phyloP scores from a whole-genome alignment of 2,888 invertebrate genomes.

The Ernsta delagoae region DNA sequence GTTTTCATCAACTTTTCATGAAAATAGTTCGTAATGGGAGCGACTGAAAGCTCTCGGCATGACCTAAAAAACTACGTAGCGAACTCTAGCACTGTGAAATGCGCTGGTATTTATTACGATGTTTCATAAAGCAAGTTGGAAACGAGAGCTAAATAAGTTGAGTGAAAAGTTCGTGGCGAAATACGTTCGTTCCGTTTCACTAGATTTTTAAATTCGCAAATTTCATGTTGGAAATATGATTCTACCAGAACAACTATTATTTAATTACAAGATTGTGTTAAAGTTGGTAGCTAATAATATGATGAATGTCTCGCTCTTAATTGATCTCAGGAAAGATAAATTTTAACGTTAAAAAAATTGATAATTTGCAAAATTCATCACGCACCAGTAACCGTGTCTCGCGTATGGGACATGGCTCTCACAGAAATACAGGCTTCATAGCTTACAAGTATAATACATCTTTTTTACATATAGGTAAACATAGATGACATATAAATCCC shows the following conservation, averaged over 20 bases:
- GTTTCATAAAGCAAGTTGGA: constrained; percentile 26
- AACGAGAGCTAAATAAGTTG: constrained; percentile 21
- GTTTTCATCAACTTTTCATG: constrained; percentile 35
- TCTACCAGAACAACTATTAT: too few relatives aligned
- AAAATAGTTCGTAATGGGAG: constrained; percentile 36
- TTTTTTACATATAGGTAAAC: too few relatives aligned
- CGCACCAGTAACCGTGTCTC: too few relatives aligned
- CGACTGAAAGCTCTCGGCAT: constrained; percentile 34
- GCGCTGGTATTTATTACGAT: constrained; percentile 31
- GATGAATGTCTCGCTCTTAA: too few relatives aligned
- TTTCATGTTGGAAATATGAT: neutral
- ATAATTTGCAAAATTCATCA: too few relatives aligned
- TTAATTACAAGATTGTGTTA: too few relatives aligned
- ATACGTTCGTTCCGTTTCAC: neutral
- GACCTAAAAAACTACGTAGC: constrained; percentile 33
- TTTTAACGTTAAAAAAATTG: too few relatives aligned
- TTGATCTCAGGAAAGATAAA: too few relatives aligned
- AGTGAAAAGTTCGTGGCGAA: neutral
- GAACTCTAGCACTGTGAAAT: constrained; percentile 34
- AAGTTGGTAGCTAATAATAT: too few relatives aligned
- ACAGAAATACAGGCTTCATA: too few relatives aligned
- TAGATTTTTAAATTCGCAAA: neutral
- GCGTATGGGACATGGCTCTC: too few relatives aligned
- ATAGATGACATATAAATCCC: neutral
- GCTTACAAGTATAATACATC: too few relatives aligned